Conservation (phyloP, 2,113 vertebrate genomes). For the pig (Sus scrofa) region T2T-Sscrofa CM000816.6:97699001-97699500, state of each 20-base stretch:
- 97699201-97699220: not conserved
- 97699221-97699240: not conserved
- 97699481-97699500: not conserved
- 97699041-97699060: too few species aligned
- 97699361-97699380: not conserved
- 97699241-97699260: conserved; percentile 4
- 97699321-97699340: not conserved
- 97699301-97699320: not conserved
- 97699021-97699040: too few species aligned
- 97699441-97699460: not conserved
- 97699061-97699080: not conserved
- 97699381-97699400: not conserved
- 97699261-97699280: not conserved
- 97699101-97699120: not conserved
- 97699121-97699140: not conserved
- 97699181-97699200: not conserved
- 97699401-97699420: not conserved
- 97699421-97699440: not conserved
- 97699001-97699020: too few species aligned
- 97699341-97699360: not conserved
- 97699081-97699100: not conserved
- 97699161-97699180: not conserved
- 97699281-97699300: not conserved
- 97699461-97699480: conserved; percentile 27
- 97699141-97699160: not conserved